Conservation (phyloP, 2,797 vertebrate species). For the Malacoctenus gilli region DNA sequence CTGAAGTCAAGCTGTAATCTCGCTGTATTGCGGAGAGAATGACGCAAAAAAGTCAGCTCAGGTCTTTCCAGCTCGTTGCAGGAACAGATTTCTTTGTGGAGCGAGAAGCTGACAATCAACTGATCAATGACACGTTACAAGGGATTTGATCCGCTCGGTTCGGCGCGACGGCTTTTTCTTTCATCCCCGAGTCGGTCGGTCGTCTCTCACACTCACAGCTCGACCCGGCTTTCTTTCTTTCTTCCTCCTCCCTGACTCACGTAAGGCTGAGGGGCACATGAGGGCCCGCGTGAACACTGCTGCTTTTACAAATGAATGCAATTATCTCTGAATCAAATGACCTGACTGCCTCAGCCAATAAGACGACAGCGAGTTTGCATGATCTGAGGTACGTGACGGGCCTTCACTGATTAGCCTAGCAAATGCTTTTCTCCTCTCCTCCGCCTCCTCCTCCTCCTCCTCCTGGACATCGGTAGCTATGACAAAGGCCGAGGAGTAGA, state of each 20-base stretch:
- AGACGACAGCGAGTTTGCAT: slow-evolving; percentile 41
- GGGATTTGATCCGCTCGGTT: too few species aligned
- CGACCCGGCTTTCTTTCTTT: neutral
- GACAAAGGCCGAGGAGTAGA: slow-evolving; percentile 63
- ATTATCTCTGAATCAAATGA: slow-evolving; percentile 58
- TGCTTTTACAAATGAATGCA: slow-evolving; percentile 53
- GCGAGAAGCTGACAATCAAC: too few species aligned
- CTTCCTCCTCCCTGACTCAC: slow-evolving; percentile 12
- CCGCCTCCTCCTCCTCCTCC: slow-evolving; percentile 2
- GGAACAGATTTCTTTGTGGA: too few species aligned
- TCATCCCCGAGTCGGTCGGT: neutral
- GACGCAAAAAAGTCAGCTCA: too few species aligned
- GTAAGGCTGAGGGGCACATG: slow-evolving; percentile 28
- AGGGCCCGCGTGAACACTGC: slow-evolving; percentile 29
- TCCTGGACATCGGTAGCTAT: slow-evolving; percentile 43
- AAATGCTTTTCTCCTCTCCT: slow-evolving; percentile 32
- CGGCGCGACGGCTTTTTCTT: too few species aligned
- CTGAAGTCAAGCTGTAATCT: too few species aligned
- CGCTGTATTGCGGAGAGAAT: too few species aligned
- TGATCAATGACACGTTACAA: too few species aligned
- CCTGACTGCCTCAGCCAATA: slow-evolving; percentile 42
- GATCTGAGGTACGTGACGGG: slow-evolving; percentile 47
- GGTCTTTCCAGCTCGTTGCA: too few species aligned
- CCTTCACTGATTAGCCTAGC: slow-evolving; percentile 46
- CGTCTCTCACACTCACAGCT: neutral